Evolutionary conservation across 2,888 invertebrate genomes (phyloP), one percentile per base, ranked within the genome.

Genomic region (Thumatha senex): DNA sequence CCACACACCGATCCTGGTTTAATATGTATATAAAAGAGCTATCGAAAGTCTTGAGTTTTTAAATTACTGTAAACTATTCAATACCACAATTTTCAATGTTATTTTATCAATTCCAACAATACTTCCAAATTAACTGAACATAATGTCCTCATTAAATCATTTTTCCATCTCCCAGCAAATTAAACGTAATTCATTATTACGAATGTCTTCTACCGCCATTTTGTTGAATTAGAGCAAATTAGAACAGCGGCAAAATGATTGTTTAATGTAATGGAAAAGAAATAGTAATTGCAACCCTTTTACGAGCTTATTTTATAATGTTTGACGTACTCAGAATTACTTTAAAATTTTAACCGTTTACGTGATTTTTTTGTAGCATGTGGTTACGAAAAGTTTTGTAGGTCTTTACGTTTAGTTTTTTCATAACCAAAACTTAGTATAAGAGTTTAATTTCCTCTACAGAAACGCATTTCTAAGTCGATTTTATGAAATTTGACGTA

Each of bases 91-190:
- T 54, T 49, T 36, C 41, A 47, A 53, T 33, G 51, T 43, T 53
- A 53, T 39, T 40, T 1, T 31, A 40, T 58, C 47, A 40, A 48
- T 52, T 54, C 51, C 54, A 71, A 71, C 69, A 68, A 78, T 80
- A 73, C 70, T 73, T 82, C 62, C 73, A 67, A 80, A 81, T 83
- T 82, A 80, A 67, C 67, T 50, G 40, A 57, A 61, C 70, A 56
- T 79, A 75, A 82, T 81, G 81, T 70, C 57, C 51, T 48, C 46
- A 49, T 54, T 83, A 82, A 83, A 83, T 84, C 80, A 82, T 79
- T 79, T 77, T 76, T 69, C 71, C 70, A 63, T 69, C 62, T 64
- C 61, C 52, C 66, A 65, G 59, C 71, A 77, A 78, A 80, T 82
- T 78, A 78, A 69, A 63, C 51, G 55, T 70, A 75, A 81, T 82